These are phyloP conservation scores for Corythoichthys intestinalis DNA, from an alignment of 2,113 vertebrate genomes.

Conservation along the genomic window DNA sequence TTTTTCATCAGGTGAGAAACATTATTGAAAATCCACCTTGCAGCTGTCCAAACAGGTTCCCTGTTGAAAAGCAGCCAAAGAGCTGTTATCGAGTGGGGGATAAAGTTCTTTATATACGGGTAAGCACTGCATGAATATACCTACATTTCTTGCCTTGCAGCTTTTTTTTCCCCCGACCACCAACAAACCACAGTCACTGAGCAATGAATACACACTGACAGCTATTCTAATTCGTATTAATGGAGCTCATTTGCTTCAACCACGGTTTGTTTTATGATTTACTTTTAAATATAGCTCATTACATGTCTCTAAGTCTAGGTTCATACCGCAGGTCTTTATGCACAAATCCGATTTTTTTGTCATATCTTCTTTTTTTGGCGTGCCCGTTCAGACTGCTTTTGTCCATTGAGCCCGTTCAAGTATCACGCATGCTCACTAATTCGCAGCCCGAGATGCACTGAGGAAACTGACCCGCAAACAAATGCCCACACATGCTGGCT, in stretches of 20 bases:
- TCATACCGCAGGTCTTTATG: too few species aligned
- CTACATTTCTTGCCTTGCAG: background rate
- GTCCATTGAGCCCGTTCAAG: too few species aligned
- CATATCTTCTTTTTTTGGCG: too few species aligned
- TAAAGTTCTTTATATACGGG: slow-evolving; percentile 95
- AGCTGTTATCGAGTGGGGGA: slow-evolving; percentile 94
- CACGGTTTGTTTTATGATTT: background rate
- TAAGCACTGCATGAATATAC: slow-evolving; percentile 61
- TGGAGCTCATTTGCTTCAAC: background rate
- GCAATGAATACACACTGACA: background rate
- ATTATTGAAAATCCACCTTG: slow-evolving; percentile 92
- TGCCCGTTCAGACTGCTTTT: too few species aligned
- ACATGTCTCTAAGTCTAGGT: background rate
- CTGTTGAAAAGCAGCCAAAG: slow-evolving; percentile 91
- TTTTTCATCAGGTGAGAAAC: slow-evolving; percentile 79
- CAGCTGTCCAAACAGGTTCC: slow-evolving; percentile 86
- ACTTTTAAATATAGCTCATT: background rate
- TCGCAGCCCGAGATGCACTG: too few species aligned
- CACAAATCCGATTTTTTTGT: too few species aligned
- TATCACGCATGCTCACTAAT: too few species aligned
- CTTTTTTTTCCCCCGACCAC: background rate
- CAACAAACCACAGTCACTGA: background rate
- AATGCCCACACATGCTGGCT: too few species aligned
- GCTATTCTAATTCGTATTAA: background rate
- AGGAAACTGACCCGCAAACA: too few species aligned